A percentile compares a stretch with the other conserved stretches of the same genome.
These are phyloP conservation scores for Formica aserva DNA, from an alignment of 2,888 invertebrate genomes.

Conservation along the genomic window DNA sequence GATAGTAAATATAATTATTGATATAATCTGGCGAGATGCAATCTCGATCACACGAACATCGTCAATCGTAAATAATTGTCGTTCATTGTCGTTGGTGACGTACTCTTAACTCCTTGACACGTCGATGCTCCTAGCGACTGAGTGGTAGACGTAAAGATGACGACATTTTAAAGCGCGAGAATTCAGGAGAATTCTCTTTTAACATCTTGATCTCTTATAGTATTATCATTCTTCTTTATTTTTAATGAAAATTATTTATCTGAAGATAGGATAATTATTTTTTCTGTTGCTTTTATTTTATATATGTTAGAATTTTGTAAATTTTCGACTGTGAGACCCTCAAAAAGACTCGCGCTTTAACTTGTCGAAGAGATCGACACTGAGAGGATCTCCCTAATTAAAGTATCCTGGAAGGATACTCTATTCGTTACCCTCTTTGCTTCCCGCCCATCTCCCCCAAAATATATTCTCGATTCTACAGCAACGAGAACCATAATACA, in stretches of 20 bases:
- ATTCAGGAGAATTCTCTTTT: background rate
- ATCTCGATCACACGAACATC: background rate
- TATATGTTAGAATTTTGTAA: background rate
- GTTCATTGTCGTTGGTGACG: background rate
- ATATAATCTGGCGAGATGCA: background rate
- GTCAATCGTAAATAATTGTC: slow-evolving; percentile 14
- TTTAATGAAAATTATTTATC: background rate
- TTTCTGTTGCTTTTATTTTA: background rate
- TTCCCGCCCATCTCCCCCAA: background rate
- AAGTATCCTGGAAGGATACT: slow-evolving; percentile 27
- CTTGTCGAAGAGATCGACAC: slow-evolving; percentile 8
- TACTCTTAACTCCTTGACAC: slow-evolving; percentile 19
- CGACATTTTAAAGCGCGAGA: background rate
- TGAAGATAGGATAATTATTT: background rate
- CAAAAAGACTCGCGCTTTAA: slow-evolving; percentile 3
- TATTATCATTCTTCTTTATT: background rate
- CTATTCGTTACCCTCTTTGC: background rate
- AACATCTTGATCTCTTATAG: background rate
- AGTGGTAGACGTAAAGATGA: slow-evolving; percentile 10
- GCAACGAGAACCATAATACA: slow-evolving; percentile 46
- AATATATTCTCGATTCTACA: slow-evolving; percentile 49
- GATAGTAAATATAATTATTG: background rate
- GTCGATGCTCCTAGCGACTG: slow-evolving; percentile 44
- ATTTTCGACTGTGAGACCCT: background rate
- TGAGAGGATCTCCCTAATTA: background rate